Conservation (phyloP, 2,888 invertebrate species). For the Drosophila longiperda region DNA sequence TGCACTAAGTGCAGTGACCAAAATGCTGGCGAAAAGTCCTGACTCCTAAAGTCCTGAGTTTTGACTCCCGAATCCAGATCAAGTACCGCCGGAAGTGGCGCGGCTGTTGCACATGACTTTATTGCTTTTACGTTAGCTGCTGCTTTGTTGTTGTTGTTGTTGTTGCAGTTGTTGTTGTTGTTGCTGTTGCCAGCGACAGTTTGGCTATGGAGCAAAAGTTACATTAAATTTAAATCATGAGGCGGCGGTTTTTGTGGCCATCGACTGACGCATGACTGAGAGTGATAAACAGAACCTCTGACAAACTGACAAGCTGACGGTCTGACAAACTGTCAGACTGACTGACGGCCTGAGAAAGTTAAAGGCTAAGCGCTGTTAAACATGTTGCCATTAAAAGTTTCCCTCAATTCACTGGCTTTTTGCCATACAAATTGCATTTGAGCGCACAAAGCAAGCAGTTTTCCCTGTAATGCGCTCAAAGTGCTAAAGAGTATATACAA, state of each 20-base stretch:
- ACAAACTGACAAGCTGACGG: conserved; percentile 17
- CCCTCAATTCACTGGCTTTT: conserved; percentile 19
- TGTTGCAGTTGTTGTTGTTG: conserved; percentile 7
- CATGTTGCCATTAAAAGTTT: conserved; percentile 73
- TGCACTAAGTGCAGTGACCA: conserved; percentile 76
- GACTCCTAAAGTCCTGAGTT: conserved; percentile 15
- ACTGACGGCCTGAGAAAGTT: conserved; percentile 49
- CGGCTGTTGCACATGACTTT: conserved; percentile 74
- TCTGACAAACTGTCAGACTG: conserved; percentile 17
- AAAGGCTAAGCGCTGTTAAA: conserved; percentile 57
- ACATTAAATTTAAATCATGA: conserved; percentile 77
- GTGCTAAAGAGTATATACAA: not conserved
- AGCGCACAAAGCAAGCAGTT: not conserved
- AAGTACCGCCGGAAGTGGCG: conserved; percentile 63
- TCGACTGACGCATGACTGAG: conserved; percentile 24
- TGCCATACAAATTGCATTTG: conserved; percentile 6
- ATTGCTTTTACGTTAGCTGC: conserved; percentile 56
- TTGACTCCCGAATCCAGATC: conserved; percentile 26
- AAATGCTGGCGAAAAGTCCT: conserved; percentile 54
- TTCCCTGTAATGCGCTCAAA: not conserved
- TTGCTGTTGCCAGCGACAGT: conserved; percentile 44
- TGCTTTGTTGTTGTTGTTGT: conserved; percentile 18
- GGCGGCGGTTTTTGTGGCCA: conserved; percentile 67
- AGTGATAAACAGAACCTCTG: conserved; percentile 32
- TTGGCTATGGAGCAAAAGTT: conserved; percentile 64